Evolutionary conservation across 2,113 vertebrate species (phyloP).

Genomic region (Sorex araneus): DNA sequence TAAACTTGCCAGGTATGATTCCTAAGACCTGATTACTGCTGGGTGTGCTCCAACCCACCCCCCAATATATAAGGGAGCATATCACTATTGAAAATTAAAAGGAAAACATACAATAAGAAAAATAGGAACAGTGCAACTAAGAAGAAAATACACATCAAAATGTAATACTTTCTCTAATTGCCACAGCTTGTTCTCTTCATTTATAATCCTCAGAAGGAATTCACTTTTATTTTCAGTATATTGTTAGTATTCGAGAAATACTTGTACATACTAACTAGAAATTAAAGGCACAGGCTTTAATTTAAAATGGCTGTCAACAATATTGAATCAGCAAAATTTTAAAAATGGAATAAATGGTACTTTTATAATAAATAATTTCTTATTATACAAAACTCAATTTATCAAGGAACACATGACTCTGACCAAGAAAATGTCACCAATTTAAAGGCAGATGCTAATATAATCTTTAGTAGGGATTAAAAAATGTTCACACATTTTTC

Average conservation of each 20-base stretch:
- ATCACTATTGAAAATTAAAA: not conserved
- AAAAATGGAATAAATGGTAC: not conserved
- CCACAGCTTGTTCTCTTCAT: not conserved
- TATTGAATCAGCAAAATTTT: not conserved
- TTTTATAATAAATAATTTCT: conserved; percentile 32
- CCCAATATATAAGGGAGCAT: too few species aligned
- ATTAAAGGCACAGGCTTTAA: not conserved
- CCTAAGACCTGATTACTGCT: too few species aligned
- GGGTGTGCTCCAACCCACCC: too few species aligned
- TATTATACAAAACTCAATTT: conserved; percentile 5
- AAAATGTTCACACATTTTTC: not conserved
- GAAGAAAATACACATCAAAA: conserved; percentile 16
- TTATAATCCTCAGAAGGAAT: not conserved
- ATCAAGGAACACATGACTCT: not conserved
- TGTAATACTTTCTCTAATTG: conserved; percentile 34
- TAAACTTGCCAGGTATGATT: too few species aligned
- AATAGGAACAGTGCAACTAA: not conserved
- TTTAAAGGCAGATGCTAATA: not conserved
- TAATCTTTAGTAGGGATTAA: not conserved
- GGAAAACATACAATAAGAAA: not conserved
- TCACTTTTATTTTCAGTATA: not conserved
- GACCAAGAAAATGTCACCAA: not conserved
- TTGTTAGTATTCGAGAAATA: conserved; percentile 27
- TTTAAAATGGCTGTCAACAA: conserved; percentile 24
- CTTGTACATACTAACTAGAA: not conserved